Evolutionary conservation across 1,140 invertebrate species (phyloP).

Genomic region (Panulirus ornatus): DNA sequence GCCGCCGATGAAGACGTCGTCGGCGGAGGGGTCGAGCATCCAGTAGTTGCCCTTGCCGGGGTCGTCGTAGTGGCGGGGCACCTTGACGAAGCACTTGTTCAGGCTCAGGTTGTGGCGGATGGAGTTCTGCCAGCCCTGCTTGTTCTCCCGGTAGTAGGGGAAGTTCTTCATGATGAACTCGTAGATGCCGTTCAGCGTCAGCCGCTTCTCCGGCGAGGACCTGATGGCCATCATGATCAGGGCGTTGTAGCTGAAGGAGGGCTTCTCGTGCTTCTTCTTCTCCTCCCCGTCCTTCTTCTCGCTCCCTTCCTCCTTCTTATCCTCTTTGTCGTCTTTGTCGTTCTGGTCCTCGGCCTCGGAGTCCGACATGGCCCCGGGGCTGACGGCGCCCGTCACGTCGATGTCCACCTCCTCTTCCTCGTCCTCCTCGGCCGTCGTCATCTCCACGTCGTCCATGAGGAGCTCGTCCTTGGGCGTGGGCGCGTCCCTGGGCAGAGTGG

Average conservation of each 20-base stretch:
- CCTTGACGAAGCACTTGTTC: constrained; percentile 69
- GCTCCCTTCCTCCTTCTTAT: constrained; percentile 39
- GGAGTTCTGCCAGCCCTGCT: constrained; percentile 69
- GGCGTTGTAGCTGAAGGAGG: constrained; percentile 64
- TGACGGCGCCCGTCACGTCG: constrained; percentile 77
- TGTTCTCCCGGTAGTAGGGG: constrained; percentile 69
- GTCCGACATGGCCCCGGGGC: constrained; percentile 77
- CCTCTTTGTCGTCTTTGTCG: constrained; percentile 59
- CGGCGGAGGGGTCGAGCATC: constrained; percentile 95
- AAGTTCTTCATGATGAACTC: constrained; percentile 73
- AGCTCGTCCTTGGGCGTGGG: constrained; percentile 65
- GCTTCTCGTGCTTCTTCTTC: constrained; percentile 70
- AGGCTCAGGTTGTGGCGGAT: constrained; percentile 68
- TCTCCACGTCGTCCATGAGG: constrained; percentile 65
- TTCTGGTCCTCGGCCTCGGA: constrained; percentile 77
- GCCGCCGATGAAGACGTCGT: constrained; percentile 98
- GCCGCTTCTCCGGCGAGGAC: constrained; percentile 62
- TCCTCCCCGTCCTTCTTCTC: constrained; percentile 63
- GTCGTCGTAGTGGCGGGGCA: constrained; percentile 67
- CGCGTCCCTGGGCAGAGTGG: constrained; percentile 36
- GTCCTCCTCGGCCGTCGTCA: constrained; percentile 77
- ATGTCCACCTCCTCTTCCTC: constrained; percentile 56
- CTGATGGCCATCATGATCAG: constrained; percentile 70
- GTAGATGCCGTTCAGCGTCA: constrained; percentile 68
- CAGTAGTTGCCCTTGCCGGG: constrained; percentile 83